Evolutionary conservation across 2,888 invertebrate genomes (phyloP).

Genomic region (Meandrusa payeni): DNA sequence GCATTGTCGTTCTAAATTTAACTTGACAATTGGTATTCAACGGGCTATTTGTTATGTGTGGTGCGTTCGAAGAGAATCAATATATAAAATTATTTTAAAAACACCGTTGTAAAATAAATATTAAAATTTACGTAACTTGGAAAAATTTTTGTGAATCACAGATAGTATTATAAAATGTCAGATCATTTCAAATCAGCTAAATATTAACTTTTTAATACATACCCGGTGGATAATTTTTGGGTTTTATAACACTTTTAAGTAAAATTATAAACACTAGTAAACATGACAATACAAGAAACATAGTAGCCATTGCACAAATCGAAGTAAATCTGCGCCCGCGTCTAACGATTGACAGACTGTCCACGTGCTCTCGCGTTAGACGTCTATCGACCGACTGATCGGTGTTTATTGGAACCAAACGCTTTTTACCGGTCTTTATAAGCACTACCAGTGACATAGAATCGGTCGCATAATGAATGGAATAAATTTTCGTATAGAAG

Average conservation of each 20-base stretch:
- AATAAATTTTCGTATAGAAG: no score
- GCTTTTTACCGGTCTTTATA: constrained; percentile 3
- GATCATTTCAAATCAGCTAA: neutral
- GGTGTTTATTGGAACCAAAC: constrained; percentile 6
- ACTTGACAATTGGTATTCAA: constrained; percentile 18
- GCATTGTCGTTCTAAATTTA: constrained; percentile 19
- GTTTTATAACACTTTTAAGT: constrained; percentile 47
- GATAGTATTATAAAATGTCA: no score
- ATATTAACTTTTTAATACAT: constrained; percentile 29
- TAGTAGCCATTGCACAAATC: constrained; percentile 28
- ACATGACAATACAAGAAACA: constrained; percentile 24
- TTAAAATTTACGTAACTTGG: no score
- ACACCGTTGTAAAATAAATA: no score
- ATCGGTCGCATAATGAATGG: neutral
- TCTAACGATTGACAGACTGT: constrained; percentile 2
- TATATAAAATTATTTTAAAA: neutral
- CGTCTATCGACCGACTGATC: constrained; percentile 24
- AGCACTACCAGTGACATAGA: constrained; percentile 4
- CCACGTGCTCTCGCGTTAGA: constrained; percentile 7
- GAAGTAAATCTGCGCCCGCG: constrained; percentile 18
- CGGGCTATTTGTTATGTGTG: constrained; percentile 18
- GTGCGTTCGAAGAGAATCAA: constrained; percentile 10
- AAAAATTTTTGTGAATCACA: no score
- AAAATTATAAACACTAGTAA: constrained; percentile 23
- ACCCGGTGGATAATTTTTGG: constrained; percentile 77